Percentiles rank a stretch among this genome's conserved stretches.
Conservation (phyloP, 2,113 vertebrate species). For the Cygnus buccinator region DNA sequence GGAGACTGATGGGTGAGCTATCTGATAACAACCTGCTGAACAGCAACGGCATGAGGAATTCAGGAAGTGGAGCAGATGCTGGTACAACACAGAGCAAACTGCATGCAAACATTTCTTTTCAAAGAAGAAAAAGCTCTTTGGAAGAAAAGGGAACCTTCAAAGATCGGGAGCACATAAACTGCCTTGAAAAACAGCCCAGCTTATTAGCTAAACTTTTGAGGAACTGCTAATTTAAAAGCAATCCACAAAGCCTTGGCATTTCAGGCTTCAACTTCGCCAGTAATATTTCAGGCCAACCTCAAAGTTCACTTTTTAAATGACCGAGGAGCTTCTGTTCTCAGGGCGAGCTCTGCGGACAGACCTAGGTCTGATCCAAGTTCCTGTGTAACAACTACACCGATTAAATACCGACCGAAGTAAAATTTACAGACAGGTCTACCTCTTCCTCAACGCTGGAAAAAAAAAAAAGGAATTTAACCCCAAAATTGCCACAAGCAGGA, state of each 20-base stretch:
- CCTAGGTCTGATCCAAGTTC: background rate
- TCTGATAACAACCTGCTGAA: background rate
- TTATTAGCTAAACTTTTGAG: background rate
- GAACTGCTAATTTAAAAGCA: background rate
- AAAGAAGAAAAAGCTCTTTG: background rate
- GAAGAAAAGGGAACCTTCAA: background rate
- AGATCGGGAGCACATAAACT: background rate
- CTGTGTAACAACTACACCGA: background rate
- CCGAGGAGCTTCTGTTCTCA: background rate
- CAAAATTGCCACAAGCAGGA: background rate
- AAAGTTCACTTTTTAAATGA: background rate
- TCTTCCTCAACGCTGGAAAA: fast-evolving
- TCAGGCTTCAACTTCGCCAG: background rate
- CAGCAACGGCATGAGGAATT: background rate
- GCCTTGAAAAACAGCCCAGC: background rate
- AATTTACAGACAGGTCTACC: background rate
- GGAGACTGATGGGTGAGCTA: background rate
- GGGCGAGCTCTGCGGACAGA: background rate
- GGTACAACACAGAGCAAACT: background rate
- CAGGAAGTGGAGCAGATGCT: background rate
- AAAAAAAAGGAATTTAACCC: background rate
- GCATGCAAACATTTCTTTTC: background rate
- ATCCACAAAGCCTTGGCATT: background rate
- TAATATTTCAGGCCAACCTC: background rate
- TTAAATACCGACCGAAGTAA: background rate